Conservation (phyloP, 2,797 vertebrate species). For the Hippocampus kuda region DNA sequence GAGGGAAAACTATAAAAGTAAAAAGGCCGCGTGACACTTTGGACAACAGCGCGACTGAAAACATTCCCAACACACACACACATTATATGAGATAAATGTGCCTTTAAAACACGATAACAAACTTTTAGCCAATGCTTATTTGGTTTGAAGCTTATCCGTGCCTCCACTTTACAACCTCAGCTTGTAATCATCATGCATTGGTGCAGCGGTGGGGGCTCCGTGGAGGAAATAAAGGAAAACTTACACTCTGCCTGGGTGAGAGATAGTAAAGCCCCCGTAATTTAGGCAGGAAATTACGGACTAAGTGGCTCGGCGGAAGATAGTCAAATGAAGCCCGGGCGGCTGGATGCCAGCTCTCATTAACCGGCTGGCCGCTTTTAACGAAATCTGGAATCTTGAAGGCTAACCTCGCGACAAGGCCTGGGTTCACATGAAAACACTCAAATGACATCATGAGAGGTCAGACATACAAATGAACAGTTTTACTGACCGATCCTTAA, state of each 20-base stretch:
- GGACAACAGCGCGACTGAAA: constrained; percentile 4
- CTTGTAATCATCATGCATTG: constrained; percentile 56
- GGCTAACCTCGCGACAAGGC: constrained; percentile 47
- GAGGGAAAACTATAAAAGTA: constrained; percentile 52
- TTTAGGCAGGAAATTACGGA: constrained; percentile 71
- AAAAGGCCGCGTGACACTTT: constrained; percentile 42
- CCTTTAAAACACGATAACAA: neutral
- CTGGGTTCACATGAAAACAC: constrained; percentile 18
- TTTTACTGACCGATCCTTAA: neutral
- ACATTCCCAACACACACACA: constrained; percentile 8
- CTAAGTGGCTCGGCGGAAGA: constrained; percentile 68
- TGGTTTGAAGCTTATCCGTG: constrained; percentile 37
- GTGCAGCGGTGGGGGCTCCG: constrained; percentile 43
- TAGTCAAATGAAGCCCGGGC: constrained; percentile 64
- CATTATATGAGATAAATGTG: neutral
- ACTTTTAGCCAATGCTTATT: constrained; percentile 9
- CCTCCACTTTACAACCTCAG: constrained; percentile 32
- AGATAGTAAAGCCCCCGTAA: constrained; percentile 60
- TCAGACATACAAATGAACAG: neutral
- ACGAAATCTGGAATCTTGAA: constrained; percentile 46
- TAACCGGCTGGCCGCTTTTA: constrained; percentile 55
- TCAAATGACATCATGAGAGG: neutral
- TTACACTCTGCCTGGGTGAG: constrained; percentile 58
- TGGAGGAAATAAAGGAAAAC: constrained; percentile 63
- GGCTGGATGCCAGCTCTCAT: constrained; percentile 63